These are phyloP conservation scores for Polymixis lichenea DNA, from an alignment of 2,888 invertebrate species.

Conservation along the genomic window DNA sequence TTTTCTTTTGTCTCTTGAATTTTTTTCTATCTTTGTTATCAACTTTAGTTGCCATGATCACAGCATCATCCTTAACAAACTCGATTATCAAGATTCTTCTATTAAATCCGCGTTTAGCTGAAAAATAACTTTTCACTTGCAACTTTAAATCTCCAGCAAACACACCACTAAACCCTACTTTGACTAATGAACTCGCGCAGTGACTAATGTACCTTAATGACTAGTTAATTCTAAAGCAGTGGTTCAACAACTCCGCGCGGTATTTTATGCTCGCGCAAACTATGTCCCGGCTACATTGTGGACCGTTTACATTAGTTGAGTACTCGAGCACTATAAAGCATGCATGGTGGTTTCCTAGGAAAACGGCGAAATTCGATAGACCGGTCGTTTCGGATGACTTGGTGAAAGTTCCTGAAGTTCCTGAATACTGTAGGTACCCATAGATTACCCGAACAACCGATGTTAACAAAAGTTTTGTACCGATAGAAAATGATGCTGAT, in stretches of 20 bases:
- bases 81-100: background rate
- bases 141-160: slow-evolving; percentile 23
- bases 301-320: slow-evolving; percentile 35
- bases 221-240: slow-evolving; percentile 59
- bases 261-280: slow-evolving; percentile 46
- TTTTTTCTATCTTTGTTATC: background rate
- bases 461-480: slow-evolving; percentile 14
- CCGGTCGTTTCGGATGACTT: slow-evolving; percentile 33
- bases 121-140: slow-evolving; percentile 5
- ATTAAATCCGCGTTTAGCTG: background rate
- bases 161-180: slow-evolving; percentile 29
- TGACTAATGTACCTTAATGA: slow-evolving; percentile 64
- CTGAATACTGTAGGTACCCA: slow-evolving; percentile 1
- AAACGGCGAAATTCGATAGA: slow-evolving; percentile 35
- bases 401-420: too few relatives aligned
- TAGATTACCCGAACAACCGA: slow-evolving; percentile 24
- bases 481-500: slow-evolving; percentile 10
- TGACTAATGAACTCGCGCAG: slow-evolving; percentile 60
- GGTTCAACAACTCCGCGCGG: slow-evolving; percentile 45
- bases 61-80: background rate
- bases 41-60: background rate
- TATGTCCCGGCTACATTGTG: slow-evolving; percentile 43
- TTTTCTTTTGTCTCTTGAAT: slow-evolving; percentile 19
- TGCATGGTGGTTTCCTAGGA: slow-evolving; percentile 18
- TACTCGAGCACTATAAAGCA: slow-evolving; percentile 26